A percentile compares a stretch with the other conserved stretches of the same genome.
Evolutionary conservation across 2,113 vertebrate species (phyloP).

Genomic region (Physeter macrocephalus): DNA sequence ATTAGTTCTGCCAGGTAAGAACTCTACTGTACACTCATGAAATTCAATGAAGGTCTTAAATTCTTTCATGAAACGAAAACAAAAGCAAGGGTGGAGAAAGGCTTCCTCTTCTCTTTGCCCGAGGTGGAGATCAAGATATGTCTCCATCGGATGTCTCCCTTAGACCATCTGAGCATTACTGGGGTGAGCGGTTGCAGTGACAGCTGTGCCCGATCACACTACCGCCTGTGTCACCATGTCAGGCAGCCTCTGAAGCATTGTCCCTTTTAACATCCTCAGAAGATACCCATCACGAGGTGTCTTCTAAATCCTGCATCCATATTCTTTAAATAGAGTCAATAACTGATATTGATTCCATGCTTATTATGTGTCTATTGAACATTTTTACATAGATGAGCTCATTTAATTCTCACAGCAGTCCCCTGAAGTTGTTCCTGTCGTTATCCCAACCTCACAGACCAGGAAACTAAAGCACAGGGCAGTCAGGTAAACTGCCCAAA

Average conservation of each 20-base stretch:
- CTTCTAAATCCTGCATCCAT: neutral
- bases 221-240: neutral
- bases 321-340: neutral
- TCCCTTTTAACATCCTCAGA: neutral
- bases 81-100: neutral
- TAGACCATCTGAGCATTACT: neutral
- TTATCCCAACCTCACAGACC: neutral
- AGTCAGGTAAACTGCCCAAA: neutral
- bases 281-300: neutral
- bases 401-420: neutral
- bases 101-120: neutral
- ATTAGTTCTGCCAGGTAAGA: neutral
- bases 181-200: neutral
- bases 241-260: neutral
- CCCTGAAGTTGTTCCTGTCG: neutral
- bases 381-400: neutral
- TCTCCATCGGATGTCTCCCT: neutral
- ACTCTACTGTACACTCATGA: neutral
- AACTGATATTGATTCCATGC: neutral
- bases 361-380: neutral
- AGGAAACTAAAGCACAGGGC: neutral
- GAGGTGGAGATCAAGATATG: neutral
- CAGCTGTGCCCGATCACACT: neutral
- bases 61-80: neutral
- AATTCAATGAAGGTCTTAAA: neutral